Evolutionary conservation across 2,797 vertebrate species (phyloP).

Genomic region (Sorex maritimensis): DNA sequence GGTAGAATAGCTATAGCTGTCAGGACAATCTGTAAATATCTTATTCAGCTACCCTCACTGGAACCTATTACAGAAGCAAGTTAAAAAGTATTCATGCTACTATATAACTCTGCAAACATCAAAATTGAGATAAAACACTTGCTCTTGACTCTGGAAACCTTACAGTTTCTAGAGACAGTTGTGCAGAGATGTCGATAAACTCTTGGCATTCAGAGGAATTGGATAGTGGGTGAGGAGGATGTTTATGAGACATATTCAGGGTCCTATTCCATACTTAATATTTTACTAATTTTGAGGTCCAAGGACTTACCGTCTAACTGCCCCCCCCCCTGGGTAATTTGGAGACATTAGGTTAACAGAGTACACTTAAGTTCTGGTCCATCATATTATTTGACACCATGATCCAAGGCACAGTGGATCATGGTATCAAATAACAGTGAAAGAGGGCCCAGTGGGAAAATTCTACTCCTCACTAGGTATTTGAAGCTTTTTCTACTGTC

Average conservation of each 20-base stretch:
- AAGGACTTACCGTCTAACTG: background rate
- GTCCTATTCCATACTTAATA: background rate
- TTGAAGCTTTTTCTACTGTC: background rate
- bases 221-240: background rate
- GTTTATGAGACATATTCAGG: background rate
- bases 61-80: background rate
- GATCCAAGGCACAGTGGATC: background rate
- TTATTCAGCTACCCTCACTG: no score
- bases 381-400: background rate
- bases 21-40: no score
- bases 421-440: background rate
- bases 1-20: background rate
- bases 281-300: background rate
- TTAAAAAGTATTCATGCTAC: background rate
- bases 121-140: background rate
- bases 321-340: no score
- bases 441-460: background rate
- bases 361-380: background rate
- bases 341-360: background rate
- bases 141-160: background rate
- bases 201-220: background rate
- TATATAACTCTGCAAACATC: background rate
- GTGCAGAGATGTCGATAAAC: background rate
- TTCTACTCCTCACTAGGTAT: background rate
- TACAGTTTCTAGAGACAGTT: constrained; percentile 19